Evolutionary conservation across 35 echinoderm and acorn worm genomes (phyloP).

Genomic region (Acanthaster planci): DNA sequence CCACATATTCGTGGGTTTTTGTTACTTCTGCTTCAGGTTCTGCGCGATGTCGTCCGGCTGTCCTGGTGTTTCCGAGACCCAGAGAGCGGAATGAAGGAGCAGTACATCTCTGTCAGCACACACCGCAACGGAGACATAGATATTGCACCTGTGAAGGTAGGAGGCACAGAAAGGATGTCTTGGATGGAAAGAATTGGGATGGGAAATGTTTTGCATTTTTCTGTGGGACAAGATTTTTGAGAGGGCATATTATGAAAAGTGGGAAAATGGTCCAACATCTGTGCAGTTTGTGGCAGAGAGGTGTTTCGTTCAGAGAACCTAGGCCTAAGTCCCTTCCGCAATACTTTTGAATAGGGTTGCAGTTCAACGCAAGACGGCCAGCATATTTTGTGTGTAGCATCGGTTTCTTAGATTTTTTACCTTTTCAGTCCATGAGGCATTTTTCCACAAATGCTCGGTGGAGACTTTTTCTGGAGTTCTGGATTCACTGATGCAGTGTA

Average conservation of each 20-base stretch:
- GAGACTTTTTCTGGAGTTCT: neutral
- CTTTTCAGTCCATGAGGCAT: neutral
- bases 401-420: neutral
- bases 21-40: conserved; percentile 16
- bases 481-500: neutral
- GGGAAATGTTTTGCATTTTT: neutral
- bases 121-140: conserved; percentile 30
- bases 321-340: too few relatives aligned
- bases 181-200: neutral
- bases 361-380: too few relatives aligned
- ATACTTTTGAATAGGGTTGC: too few relatives aligned
- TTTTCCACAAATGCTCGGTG: neutral
- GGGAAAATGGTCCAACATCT: neutral
- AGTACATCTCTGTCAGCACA: conserved; percentile 29
- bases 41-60: neutral
- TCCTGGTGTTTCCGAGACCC: conserved; percentile 25
- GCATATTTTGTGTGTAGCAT: too few relatives aligned
- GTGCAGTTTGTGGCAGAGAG: too few relatives aligned
- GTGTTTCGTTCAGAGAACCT: too few relatives aligned
- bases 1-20: too few relatives aligned
- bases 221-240: neutral
- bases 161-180: neutral
- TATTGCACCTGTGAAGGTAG: conserved; percentile 37
- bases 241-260: neutral
- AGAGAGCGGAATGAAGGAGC: conserved; percentile 36